Conservation (phyloP, 2,797 vertebrate genomes). For the Premnoplex brunnescens region DNA sequence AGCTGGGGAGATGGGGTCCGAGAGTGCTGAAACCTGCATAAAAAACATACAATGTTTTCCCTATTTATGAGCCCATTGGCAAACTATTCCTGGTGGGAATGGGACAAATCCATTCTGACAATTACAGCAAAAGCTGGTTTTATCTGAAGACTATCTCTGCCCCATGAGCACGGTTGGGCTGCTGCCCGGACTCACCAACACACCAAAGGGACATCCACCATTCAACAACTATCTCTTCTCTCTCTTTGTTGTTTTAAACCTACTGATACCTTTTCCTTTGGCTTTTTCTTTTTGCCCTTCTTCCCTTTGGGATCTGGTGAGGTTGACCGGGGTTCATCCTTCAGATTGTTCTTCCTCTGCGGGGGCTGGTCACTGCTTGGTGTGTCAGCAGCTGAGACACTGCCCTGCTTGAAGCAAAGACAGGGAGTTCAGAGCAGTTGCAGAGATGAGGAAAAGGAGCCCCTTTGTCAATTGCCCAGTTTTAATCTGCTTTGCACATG, state of each 20-base stretch:
- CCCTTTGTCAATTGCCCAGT: background rate
- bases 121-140: background rate
- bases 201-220: background rate
- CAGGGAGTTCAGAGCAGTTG: background rate
- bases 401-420: conserved; percentile 80
- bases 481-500: background rate
- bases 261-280: conserved; percentile 78
- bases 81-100: background rate
- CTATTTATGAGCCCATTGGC: background rate
- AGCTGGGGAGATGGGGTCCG: conserved; percentile 84
- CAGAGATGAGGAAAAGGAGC: background rate
- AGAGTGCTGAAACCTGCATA: conserved; percentile 83
- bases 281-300: conserved; percentile 77
- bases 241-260: background rate
- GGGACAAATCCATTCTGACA: background rate
- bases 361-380: conserved; percentile 86
- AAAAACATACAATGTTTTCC: background rate
- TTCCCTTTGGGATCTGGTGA: conserved; percentile 72
- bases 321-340: conserved; percentile 64
- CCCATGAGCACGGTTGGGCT: rapidly evolving
- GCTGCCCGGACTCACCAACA: background rate
- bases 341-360: conserved; percentile 67
- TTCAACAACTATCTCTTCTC: background rate
- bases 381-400: conserved; percentile 86
- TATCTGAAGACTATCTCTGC: background rate